Conservation (phyloP, 2,888 invertebrate species). For the Parascotia fuliginaria region DNA sequence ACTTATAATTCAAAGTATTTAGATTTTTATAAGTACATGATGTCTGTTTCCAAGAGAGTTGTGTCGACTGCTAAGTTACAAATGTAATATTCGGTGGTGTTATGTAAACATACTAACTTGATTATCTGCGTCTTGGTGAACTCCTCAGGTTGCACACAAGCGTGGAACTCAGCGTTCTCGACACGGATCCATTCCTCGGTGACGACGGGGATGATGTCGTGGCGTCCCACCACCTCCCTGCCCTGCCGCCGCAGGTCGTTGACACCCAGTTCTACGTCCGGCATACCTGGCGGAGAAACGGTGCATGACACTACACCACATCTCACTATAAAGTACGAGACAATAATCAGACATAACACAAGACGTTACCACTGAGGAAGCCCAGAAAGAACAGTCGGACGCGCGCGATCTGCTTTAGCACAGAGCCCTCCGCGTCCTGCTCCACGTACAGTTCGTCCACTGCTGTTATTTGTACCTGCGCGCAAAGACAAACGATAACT, state of each 20-base stretch:
- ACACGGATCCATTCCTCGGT: slow-evolving; percentile 99
- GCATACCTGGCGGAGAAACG: slow-evolving; percentile 91
- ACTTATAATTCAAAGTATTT: no score
- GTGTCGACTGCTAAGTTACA: no score
- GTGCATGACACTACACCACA: no score
- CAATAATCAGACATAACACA: not conserved
- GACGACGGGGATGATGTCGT: slow-evolving; percentile 99
- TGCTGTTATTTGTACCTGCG: slow-evolving; percentile 93
- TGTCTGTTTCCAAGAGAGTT: no score
- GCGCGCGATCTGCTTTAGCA: slow-evolving; percentile 96
- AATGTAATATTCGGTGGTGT: no score
- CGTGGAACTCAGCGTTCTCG: slow-evolving; percentile 97
- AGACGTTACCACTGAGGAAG: slow-evolving; percentile 93
- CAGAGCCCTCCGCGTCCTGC: slow-evolving; percentile 93
- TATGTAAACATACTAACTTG: slow-evolving; percentile 89
- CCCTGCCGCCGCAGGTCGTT: slow-evolving; percentile 99
- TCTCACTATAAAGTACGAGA: no score
- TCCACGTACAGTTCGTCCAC: slow-evolving; percentile 97
- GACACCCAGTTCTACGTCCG: slow-evolving; percentile 97
- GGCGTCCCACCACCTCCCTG: slow-evolving; percentile 99
- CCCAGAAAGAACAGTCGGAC: slow-evolving; percentile 98
- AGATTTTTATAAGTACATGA: no score
- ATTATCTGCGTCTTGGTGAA: slow-evolving; percentile 94
- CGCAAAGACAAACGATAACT: not conserved
- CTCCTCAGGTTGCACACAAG: slow-evolving; percentile 95